phyloP scores from a whole-genome alignment of 2,888 invertebrate species.

The Calephelis perditalis region DNA sequence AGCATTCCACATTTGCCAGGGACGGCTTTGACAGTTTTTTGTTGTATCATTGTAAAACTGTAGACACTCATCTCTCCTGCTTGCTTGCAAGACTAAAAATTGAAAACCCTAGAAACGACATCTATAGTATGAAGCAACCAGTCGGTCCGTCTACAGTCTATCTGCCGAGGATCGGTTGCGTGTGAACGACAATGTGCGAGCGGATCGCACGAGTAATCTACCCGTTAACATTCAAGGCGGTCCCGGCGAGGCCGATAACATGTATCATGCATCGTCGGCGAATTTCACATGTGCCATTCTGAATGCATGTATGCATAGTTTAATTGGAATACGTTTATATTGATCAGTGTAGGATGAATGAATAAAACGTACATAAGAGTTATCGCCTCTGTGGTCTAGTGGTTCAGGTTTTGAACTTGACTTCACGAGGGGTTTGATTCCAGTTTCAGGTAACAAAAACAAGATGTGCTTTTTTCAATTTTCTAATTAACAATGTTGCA shows the following conservation, averaged over 20 bases:
- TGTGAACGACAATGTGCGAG: conserved; percentile 56
- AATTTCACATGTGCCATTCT: conserved; percentile 25
- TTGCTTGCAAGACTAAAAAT: no score
- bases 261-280: conserved; percentile 27
- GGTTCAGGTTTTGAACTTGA: neutral
- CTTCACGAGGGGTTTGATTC: no score
- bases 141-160: conserved; percentile 35
- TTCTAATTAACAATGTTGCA: no score
- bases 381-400: neutral
- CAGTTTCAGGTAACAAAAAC: no score
- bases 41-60: no score
- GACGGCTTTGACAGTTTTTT: no score
- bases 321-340: conserved; percentile 26
- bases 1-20: no score
- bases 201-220: conserved; percentile 64
- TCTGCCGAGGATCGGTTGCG: conserved; percentile 52
- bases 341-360: conserved; percentile 9
- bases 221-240: conserved; percentile 55
- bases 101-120: no score
- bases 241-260: conserved; percentile 31
- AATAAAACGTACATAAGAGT: neutral
- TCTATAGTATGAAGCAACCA: no score
- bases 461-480: no score
- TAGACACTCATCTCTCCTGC: no score
- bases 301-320: conserved; percentile 26